phyloP scores from a whole-genome alignment of 2,113 vertebrate genomes.

The Nothocercus nigrocapillus region DNA sequence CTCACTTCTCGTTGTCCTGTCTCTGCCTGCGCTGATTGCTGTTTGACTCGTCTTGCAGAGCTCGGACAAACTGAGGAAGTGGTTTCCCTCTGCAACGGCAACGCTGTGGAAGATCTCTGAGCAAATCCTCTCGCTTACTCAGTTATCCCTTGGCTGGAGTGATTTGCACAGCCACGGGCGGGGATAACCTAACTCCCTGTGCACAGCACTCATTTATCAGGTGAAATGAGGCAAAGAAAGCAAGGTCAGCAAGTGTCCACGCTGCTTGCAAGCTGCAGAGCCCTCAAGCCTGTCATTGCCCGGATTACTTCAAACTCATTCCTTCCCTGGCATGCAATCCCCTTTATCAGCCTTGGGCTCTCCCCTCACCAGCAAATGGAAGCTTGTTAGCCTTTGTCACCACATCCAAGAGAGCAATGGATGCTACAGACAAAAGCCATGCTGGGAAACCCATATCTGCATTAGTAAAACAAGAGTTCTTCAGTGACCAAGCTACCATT shows the following conservation, averaged over 20 bases:
- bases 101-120: slow-evolving; percentile 45
- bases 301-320: slow-evolving; percentile 39
- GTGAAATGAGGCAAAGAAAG: slow-evolving; percentile 74
- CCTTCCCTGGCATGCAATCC: neutral
- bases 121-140: slow-evolving; percentile 56
- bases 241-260: slow-evolving; percentile 50
- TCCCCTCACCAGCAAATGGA: neutral
- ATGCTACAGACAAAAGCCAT: neutral
- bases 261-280: slow-evolving; percentile 54
- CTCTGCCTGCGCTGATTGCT: neutral
- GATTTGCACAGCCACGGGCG: neutral
- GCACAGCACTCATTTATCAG: slow-evolving; percentile 70
- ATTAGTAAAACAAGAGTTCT: neutral
- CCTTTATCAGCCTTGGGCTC: slow-evolving; percentile 5
- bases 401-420: neutral
- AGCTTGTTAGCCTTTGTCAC: neutral
- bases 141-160: slow-evolving; percentile 54
- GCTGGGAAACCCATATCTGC: neutral
- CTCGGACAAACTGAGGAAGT: neutral
- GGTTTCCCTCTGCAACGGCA: slow-evolving; percentile 51
- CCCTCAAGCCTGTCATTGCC: slow-evolving; percentile 47
- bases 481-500: neutral
- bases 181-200: slow-evolving; percentile 45
- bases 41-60: slow-evolving; percentile 38
- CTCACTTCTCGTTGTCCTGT: slow-evolving; percentile 3